Base-by-base conservation (phyloP, 2,888 invertebrate genomes). In the Crocallis elinguaria region DNA sequence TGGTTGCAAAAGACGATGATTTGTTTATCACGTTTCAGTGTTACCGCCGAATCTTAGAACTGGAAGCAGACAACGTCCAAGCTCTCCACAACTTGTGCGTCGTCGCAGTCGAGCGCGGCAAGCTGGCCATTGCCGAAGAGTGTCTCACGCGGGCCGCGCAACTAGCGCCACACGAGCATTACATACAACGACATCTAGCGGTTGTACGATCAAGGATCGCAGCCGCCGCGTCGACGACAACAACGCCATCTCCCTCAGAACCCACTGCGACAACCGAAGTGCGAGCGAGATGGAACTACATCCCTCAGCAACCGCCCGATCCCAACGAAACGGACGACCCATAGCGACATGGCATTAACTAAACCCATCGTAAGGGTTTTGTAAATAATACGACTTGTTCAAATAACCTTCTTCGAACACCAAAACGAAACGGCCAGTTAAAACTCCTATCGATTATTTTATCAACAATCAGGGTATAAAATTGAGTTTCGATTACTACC, bases 71-170 rank as follows among this genome's bases (percentile, higher is more conserved):
- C 66, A 98, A 98, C 82, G 96, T 98, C 58, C 98, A 98, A 88
- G 98, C 98, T 0, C 92, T 97, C 33, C 99, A 99, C 92, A 99
- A 99, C 86, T 92, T 99, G 16, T 99, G 99, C 86, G 99, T 99
- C 5, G 98, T 99, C 0, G 96, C 96, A 67, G 98, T 99, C 4
- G 98, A 99, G 83, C 93, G 97, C 27, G 98, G 98, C 7, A 95
- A 96, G 70, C 92, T 99, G 19, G 92, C 94, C n/a, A 92, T 94
- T 45, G 99, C 98, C 0, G 96, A 97, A 65, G 93, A 94, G 43
- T 99, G 99, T 79, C 93, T 99, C 12, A 93, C 95, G 39, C 93
- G 95, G 39, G 98, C 97, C 0, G 95, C 96, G 44, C 91, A 93
- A 4, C 88, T 98, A 16, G 98, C 98, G 0, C 98, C 98, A 0